These are phyloP conservation scores for Eilema griseolum DNA, from an alignment of 2,888 invertebrate genomes.

Conservation along the genomic window DNA sequence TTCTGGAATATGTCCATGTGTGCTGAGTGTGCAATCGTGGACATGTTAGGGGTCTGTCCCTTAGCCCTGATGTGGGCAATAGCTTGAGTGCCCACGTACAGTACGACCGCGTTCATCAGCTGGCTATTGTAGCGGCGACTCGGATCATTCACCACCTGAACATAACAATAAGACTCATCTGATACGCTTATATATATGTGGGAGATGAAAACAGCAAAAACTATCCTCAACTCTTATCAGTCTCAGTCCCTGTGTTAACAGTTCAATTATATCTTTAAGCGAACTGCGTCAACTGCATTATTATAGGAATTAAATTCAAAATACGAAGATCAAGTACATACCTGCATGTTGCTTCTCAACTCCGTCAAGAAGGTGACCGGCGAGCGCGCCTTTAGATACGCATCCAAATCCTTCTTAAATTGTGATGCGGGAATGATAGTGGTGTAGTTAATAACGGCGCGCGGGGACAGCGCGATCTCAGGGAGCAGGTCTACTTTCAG, in stretches of 20 bases:
- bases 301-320: not conserved
- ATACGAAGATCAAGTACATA: slow-evolving; percentile 49
- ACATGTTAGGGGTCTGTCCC: slow-evolving; percentile 97
- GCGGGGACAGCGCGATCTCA: slow-evolving; percentile 95
- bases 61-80: slow-evolving; percentile 96
- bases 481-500: slow-evolving; percentile 96
- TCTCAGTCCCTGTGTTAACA: too few species aligned
- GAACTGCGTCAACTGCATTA: too few species aligned
- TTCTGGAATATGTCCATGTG: slow-evolving; percentile 99
- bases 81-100: slow-evolving; percentile 99
- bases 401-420: slow-evolving; percentile 98
- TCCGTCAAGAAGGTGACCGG: slow-evolving; percentile 98
- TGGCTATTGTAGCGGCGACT: slow-evolving; percentile 98
- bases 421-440: slow-evolving; percentile 94
- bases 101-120: slow-evolving; percentile 98
- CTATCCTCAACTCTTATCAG: too few species aligned
- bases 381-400: slow-evolving; percentile 96
- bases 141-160: slow-evolving; percentile 91
- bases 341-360: slow-evolving; percentile 95
- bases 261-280: not conserved
- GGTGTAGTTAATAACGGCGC: slow-evolving; percentile 95
- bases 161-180: not conserved
- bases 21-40: slow-evolving; percentile 99
- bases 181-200: not conserved
- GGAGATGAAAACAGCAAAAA: not conserved